A percentile compares a stretch with the other conserved stretches of the same genome.
These are phyloP conservation scores for Anodontia alba DNA, from an alignment of 2,888 invertebrate species.

Conservation along the genomic window DNA sequence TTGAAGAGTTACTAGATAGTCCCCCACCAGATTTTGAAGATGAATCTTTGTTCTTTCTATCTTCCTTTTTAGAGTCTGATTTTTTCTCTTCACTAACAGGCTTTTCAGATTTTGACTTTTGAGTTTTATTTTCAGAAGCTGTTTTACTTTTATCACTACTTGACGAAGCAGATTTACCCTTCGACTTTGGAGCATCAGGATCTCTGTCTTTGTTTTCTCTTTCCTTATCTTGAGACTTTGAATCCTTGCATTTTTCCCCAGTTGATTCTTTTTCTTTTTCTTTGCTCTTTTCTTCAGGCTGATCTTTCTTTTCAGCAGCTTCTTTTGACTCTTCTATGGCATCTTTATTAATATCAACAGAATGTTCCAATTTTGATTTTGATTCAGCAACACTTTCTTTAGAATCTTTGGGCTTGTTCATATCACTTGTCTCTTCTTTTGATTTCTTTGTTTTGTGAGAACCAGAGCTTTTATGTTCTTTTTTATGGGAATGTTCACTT, in stretches of 20 bases:
- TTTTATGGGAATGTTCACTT: conserved; percentile 46
- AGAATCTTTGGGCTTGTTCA: conserved; percentile 22
- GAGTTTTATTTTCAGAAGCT: conserved; percentile 42
- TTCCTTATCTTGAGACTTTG: conserved; percentile 56
- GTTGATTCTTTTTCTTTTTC: conserved; percentile 34
- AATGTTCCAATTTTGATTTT: neutral
- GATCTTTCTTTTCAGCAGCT: conserved; percentile 20
- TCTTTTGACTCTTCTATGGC: neutral
- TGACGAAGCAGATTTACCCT: conserved; percentile 29
- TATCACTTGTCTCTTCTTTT: conserved; percentile 38
- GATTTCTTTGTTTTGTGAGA: conserved; percentile 54
- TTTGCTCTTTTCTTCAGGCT: conserved; percentile 4
- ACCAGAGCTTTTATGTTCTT: conserved; percentile 56
- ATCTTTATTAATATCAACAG: conserved; percentile 9
- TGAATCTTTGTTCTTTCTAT: conserved; percentile 45
- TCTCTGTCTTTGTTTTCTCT: conserved; percentile 62
- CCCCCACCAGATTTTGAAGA: conserved; percentile 24
- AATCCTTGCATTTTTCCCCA: conserved; percentile 58
- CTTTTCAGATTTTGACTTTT: conserved; percentile 59
- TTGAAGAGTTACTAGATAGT: conserved; percentile 42
- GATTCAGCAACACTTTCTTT: conserved; percentile 57
- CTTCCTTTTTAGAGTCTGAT: conserved; percentile 40
- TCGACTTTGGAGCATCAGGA: conserved; percentile 57
- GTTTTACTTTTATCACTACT: conserved; percentile 27
- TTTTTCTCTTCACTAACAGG: conserved; percentile 46